phyloP scores from a whole-genome alignment of 2,888 invertebrate genomes.

The Phalera bucephala region DNA sequence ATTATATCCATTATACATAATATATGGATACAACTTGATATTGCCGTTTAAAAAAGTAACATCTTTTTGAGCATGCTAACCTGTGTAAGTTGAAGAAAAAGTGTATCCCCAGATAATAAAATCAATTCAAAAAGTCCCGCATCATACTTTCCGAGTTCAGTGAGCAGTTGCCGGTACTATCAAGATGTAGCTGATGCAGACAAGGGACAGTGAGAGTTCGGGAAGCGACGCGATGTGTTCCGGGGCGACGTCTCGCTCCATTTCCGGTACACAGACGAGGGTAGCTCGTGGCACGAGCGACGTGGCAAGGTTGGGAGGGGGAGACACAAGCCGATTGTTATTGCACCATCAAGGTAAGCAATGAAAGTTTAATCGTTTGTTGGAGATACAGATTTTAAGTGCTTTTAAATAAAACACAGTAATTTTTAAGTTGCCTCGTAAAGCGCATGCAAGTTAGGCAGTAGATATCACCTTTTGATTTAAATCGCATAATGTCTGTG shows the following conservation, averaged over 20 bases:
- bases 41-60: too few relatives aligned
- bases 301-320: neutral
- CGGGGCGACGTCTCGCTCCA: slow-evolving; percentile 35
- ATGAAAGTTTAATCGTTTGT: slow-evolving; percentile 19
- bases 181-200: slow-evolving; percentile 15
- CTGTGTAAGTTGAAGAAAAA: too few relatives aligned
- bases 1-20: too few relatives aligned
- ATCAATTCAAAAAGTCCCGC: neutral
- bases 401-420: too few relatives aligned
- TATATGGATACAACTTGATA: too few relatives aligned
- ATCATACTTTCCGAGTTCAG: neutral
- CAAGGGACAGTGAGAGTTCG: slow-evolving; percentile 10
- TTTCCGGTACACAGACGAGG: slow-evolving; percentile 43
- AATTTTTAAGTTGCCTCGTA: too few relatives aligned
- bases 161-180: slow-evolving; percentile 7
- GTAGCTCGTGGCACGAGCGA: slow-evolving; percentile 7
- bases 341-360: slow-evolving; percentile 26
- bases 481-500: too few relatives aligned
- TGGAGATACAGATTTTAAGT: too few relatives aligned
- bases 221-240: slow-evolving; percentile 34
- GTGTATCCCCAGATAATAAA: too few relatives aligned
- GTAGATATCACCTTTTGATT: too few relatives aligned
- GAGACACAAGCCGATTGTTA: slow-evolving; percentile 16
- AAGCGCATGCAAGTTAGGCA: too few relatives aligned
- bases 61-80: too few relatives aligned